Base-by-base conservation (phyloP, 2,113 vertebrate genomes). In the Perca fluviatilis region DNA sequence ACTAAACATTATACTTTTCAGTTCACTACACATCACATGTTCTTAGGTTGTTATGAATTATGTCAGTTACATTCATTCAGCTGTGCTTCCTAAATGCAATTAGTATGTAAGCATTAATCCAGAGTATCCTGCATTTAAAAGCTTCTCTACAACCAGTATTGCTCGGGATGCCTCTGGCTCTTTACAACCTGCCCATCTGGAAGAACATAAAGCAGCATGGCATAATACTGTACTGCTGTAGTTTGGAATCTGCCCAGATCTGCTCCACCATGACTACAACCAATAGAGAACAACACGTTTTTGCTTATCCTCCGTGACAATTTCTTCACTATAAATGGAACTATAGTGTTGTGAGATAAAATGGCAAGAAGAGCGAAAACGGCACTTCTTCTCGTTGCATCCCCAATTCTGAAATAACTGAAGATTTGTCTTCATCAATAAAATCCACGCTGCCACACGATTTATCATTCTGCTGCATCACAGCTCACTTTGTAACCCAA, bases 111-210 rank as follows among this genome's bases (percentile, higher is more conserved):
- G 46, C 23, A 65, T 68, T 30, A 71, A 72, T 61, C 46, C 19
- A 13, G 21, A 76, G 18, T 61, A 51, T 36, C 36, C 63, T 69
- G 66, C 53, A 27, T 82, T 79, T 79, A 51, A 54, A 77, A 71
- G 69, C 56, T 33, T 72, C 68, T 71, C 36, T 21, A 27, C 61
- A 23, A 47, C 64, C 14, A 25, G 46, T 30, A 7, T 46, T 49
- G 46, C 74, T 84, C 53, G 74, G 43, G 67, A 57, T 75, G 72
- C 66, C 62, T 69, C 68, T 23, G 72, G n/a, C 57, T 79, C 54
- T 75, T 50, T 36, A 50, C 63, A 66, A 27, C 61, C 66, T 51
- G 74, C 70, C 74, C n/a, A 72, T 83, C 81, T 91, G 65, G 40
- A 78, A 47, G 11, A 69, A 73, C 54, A 69, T n/a, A 49, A 75